These are phyloP conservation scores for Leptinotarsa juncta DNA, from an alignment of 2,888 invertebrate genomes.

Conservation along the genomic window DNA sequence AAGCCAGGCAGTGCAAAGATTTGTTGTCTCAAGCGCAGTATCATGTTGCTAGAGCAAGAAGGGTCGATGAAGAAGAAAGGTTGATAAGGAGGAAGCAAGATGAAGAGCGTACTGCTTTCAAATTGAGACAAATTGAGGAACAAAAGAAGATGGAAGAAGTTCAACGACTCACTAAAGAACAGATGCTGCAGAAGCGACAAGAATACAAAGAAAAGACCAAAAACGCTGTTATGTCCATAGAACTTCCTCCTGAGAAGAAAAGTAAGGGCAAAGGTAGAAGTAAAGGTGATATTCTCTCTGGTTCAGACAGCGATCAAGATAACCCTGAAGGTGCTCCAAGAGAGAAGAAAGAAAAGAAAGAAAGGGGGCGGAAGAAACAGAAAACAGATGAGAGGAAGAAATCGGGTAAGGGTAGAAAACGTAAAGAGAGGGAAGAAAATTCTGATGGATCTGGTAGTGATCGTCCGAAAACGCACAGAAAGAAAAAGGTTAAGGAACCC, in stretches of 20 bases:
- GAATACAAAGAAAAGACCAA: conserved; percentile 97
- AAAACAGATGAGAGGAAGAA: conserved; percentile 60
- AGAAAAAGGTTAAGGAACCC: conserved; percentile 54
- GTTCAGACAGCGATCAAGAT: conserved; percentile 63
- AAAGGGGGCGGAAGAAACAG: conserved; percentile 57
- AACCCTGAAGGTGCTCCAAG: conserved; percentile 61
- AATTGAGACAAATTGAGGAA: conserved; percentile 72
- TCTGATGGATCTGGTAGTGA: conserved; percentile 77
- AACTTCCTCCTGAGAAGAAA: conserved; percentile 79
- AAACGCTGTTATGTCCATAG: conserved; percentile 85
- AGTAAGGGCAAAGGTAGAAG: conserved; percentile 68
- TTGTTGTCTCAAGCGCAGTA: conserved; percentile 96
- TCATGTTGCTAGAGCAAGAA: conserved; percentile 90
- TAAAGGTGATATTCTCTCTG: conserved; percentile 36
- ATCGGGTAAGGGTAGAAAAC: conserved; percentile 61
- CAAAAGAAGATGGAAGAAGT: conserved; percentile 83
- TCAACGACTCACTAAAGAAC: conserved; percentile 82
- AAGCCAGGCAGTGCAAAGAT: conserved; percentile 94
- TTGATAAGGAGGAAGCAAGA: conserved; percentile 88
- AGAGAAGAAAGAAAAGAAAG: conserved; percentile 45
- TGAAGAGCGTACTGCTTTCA: conserved; percentile 87
- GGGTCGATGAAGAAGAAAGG: conserved; percentile 94
- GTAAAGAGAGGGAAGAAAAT: conserved; percentile 56
- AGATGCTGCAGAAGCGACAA: conserved; percentile 88
- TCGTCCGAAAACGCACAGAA: conserved; percentile 65